Evolutionary conservation across 2,888 invertebrate genomes (phyloP), one percentile per base, ranked within the genome.

Genomic region (Argyra leucocephala): DNA sequence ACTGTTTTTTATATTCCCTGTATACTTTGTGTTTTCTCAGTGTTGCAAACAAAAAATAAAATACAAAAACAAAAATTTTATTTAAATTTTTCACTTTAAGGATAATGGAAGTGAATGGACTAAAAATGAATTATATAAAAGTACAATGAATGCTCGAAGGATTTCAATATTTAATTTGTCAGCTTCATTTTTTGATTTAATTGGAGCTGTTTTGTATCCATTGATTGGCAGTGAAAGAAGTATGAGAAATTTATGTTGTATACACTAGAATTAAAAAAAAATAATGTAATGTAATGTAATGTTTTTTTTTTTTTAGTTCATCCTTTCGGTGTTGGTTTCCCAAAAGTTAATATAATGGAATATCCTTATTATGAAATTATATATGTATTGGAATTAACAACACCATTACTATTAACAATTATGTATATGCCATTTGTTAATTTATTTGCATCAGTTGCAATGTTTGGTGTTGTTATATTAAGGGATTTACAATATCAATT

Each of bases 391-490:
- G 72, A 78, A 67, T 23, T 75, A 12, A 69, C 74, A 21, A 69
- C 69, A 2, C 73, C 75, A 15, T 22, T 76, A 3, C 61, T 73
- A 6, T 68, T 77, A 6, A 69, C 72, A 1, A 66, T 70, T 63
- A 70, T 76, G 74, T 78, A 76, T 36, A 75, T 77, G 74, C 75
- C 77, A 5, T 77, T 76, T 66, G 74, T 74, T 9, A 76, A 72
- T 66, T 67, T 78, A 4, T 77, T 78, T 66, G 76, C 73, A 12
- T 71, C 76, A 2, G 74, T 73, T 64, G 73, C 76, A 2, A 73
- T 76, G 70, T 78, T 78, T 64, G 76, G 73, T 24, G 73, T 71
- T 37, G 71, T 73, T 9, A 69, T 73, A 65, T 69, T 78, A 4
- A 72, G 72, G 66, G 73, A 74, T 64, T 66, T 77, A 65, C 73